A percentile compares a stretch with the other conserved stretches of the same genome.
These are phyloP conservation scores for Plutomurus gul DNA, from an alignment of 1,140 invertebrate genomes.

Conservation along the genomic window DNA sequence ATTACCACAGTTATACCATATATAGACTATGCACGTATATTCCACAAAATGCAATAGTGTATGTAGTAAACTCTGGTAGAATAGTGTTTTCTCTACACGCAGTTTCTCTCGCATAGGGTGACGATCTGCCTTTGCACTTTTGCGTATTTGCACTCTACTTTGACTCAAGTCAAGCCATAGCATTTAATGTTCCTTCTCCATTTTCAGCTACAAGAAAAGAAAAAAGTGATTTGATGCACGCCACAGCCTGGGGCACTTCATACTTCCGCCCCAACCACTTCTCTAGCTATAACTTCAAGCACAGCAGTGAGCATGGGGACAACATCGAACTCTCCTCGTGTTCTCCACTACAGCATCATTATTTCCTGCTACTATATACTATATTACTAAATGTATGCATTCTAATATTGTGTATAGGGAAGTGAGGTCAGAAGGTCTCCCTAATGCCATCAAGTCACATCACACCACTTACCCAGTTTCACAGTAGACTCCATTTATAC, in stretches of 20 bases:
- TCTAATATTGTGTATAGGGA: no score
- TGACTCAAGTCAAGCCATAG: not conserved
- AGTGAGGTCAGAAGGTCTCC: not conserved
- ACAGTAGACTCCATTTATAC: no score
- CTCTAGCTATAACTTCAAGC: not conserved
- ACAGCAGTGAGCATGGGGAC: not conserved
- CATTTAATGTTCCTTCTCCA: not conserved
- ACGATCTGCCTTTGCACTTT: not conserved
- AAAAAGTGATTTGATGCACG: constrained; percentile 16
- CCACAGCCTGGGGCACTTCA: not conserved
- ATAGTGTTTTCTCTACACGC: no score
- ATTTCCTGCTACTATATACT: not conserved
- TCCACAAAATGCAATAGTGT: no score
- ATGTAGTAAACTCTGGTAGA: no score
- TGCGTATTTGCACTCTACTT: not conserved
- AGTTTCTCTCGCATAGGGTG: not conserved
- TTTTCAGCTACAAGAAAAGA: not conserved
- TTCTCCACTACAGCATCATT: no score
- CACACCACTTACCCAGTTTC: not conserved
- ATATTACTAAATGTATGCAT: no score
- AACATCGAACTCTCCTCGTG: not conserved
- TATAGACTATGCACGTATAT: no score
- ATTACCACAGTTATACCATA: no score
- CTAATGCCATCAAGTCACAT: not conserved
- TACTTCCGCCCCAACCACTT: not conserved